Base-by-base conservation (phyloP, 2,888 invertebrate species). In the Stenodema calcarata region DNA sequence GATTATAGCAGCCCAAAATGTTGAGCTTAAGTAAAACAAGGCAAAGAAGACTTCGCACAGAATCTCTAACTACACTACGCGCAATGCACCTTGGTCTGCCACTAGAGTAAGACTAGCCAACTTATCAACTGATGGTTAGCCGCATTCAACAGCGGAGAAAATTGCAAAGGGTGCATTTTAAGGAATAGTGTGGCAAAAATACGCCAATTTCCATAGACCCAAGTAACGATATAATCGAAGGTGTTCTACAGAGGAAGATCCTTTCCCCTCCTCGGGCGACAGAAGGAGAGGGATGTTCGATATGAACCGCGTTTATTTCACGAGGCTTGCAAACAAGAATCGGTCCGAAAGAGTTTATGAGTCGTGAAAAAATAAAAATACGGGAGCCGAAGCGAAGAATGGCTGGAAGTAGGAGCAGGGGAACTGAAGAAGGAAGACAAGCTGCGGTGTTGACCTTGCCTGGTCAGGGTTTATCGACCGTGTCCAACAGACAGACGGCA, bases 381-480 rank as follows among this genome's bases (percentile, higher is more conserved):
- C 35, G 76, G 41, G 23, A 30, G 14, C 9, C 16, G 54, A 18
- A 9, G 7, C 23, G 7, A 9, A n/a, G 44, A 11, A 50, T 27
- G 30, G 28, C 14, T n/a, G 28, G 27, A 7, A 2, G 27, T 27
- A 4, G 28, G 54, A 28, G 54, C n/a, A 54, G 50, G 80, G 30
- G 35, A 75, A 9, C 35, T n/a, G 28, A 30, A 35, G 7, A 35
- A 75, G 75, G 30, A 42, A 47, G 78, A 42, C 42, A 62, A 16
- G 82, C 62, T 23, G 80, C 16, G 69, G 69, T 42, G 30, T 35
- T 42, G 82, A 82, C 82, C 82, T 82, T 82, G 82, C 78, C 62
- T 82, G 82, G 82, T 69, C 82, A 82, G 82, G 82, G 82, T 82
- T 82, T 82, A 82, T 82, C 82, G 82, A 82, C 82, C 82, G 70